Conservation (phyloP, 2,113 vertebrate genomes). For the Laticauda laticaudata region DNA sequence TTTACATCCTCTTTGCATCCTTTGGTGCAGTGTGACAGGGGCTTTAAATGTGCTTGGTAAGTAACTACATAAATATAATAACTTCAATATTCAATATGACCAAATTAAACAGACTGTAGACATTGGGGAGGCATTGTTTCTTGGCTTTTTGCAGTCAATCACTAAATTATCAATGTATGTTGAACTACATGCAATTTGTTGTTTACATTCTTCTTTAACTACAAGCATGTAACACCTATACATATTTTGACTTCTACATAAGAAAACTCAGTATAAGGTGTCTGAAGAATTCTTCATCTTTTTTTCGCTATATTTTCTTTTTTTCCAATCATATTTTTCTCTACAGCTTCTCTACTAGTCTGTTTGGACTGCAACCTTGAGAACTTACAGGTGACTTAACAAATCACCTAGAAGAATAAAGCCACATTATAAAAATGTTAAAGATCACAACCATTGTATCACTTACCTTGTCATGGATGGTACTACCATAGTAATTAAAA, state of each 20-base stretch:
- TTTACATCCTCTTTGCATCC: too few relatives aligned
- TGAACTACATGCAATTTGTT: neutral
- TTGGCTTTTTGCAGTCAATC: neutral
- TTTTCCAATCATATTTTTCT: neutral
- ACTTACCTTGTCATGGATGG: neutral
- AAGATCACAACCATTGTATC: neutral
- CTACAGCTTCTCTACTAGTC: too few relatives aligned
- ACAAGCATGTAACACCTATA: too few relatives aligned
- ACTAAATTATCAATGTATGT: neutral
- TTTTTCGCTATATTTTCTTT: neutral
- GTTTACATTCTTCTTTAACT: neutral
- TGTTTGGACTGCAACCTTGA: too few relatives aligned
- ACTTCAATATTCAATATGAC: neutral
- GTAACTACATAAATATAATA: too few relatives aligned
- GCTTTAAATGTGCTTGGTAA: too few relatives aligned
- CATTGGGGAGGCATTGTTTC: neutral
- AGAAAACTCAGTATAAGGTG: too few relatives aligned
- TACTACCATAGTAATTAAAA: fast-evolving
- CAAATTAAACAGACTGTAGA: neutral
- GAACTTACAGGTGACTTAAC: neutral
- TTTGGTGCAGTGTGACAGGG: too few relatives aligned
- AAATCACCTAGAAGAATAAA: neutral
- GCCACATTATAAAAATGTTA: neutral
- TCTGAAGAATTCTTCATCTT: too few relatives aligned
- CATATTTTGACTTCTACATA: too few relatives aligned